Evolutionary conservation across 2,113 vertebrate genomes (phyloP), one percentile per base, ranked within the genome.

Genomic region (Cryptotis parvus): DNA sequence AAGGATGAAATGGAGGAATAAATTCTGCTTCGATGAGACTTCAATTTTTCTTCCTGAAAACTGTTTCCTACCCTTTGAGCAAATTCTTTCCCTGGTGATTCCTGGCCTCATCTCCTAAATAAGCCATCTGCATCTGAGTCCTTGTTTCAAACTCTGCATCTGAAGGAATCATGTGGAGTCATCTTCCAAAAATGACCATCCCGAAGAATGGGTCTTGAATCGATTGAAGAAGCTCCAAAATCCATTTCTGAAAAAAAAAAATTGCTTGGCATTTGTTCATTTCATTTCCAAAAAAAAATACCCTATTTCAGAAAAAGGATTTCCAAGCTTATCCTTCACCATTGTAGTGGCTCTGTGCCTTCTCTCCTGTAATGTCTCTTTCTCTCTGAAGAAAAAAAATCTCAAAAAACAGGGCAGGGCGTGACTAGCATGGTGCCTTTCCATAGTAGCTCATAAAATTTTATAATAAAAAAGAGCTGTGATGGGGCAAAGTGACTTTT

Each of bases 251-350:
- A 89, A 35, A 31, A 72, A 45, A 20, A 63, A 69, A 70, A 52
- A 73, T 33, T 88, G 14, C 41, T 83, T 66, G 52, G 12, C 29
- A 70, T 61, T 91, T 26, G 66, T 18, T 31, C 61, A 58, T 58
- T 58, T 58, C 55, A 58, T 58, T 58, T 58, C 55, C 55, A 58
- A 20, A 58, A 58, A 18, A 58, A 58, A 58, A 31, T 65, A 72
- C 9, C 86, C 80, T 37, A 68, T 72, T 94, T 91, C 58, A 89
- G 72, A 89, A 82, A 89, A 37, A 58, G 26, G 18, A 78, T 69
- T 24, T 78, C 49, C 24, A 55, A 49, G n/a, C 4, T 20, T 43
- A 8, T 82, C 45, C 49, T 61, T 20, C 18, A 49, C 77, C 52
- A 49, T 35, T 11, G 65, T 61, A 8, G 83, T 26, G 2, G 16